Evolutionary conservation across 2,113 vertebrate genomes (phyloP).

Genomic region (Agelaius tricolor): DNA sequence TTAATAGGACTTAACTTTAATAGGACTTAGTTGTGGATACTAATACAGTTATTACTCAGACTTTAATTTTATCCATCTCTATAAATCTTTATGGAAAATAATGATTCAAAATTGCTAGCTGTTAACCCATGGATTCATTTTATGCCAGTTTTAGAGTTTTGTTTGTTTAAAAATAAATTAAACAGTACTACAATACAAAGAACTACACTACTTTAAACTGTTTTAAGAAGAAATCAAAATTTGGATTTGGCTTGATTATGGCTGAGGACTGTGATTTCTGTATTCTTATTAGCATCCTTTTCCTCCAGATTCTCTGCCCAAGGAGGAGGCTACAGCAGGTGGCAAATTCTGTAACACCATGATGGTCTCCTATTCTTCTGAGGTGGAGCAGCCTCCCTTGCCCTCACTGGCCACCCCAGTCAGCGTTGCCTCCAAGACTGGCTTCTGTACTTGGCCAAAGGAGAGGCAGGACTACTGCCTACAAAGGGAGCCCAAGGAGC

Average conservation of each 20-base stretch:
- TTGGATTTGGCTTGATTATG: background rate
- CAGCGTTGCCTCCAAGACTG: fast-evolving
- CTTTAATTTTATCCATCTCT: background rate
- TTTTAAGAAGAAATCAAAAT: background rate
- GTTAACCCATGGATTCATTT: background rate
- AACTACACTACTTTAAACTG: background rate
- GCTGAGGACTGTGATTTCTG: background rate
- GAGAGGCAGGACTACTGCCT: background rate
- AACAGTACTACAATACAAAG: background rate
- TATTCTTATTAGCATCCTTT: background rate
- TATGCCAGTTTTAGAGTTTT: background rate
- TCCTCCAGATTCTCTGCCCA: background rate
- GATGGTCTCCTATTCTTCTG: background rate
- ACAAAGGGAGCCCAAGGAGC: background rate
- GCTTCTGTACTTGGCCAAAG: background rate
- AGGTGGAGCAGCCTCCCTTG: background rate
- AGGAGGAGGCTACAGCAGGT: background rate
- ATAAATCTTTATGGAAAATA: background rate
- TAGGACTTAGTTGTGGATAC: background rate
- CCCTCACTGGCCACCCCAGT: background rate
- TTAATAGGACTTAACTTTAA: background rate
- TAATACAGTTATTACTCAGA: background rate
- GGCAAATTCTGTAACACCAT: background rate
- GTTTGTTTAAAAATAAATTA: background rate
- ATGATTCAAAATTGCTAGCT: background rate